Evolutionary conservation across 2,888 invertebrate species (phyloP), one percentile per base, ranked within the genome.

Genomic region (Mellilla xanthometata): DNA sequence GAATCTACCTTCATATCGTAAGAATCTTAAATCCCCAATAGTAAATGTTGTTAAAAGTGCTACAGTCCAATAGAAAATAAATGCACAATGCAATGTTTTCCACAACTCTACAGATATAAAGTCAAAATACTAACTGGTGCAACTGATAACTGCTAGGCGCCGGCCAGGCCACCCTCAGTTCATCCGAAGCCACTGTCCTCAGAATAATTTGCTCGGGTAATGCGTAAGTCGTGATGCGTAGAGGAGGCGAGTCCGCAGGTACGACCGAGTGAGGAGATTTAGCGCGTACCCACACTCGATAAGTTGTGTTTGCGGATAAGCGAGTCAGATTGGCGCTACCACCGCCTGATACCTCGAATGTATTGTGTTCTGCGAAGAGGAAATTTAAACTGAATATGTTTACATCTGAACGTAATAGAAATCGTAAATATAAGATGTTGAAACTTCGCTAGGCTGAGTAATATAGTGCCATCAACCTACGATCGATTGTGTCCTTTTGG

Each of bases 221-320:
- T 0, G 94, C 92, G 70, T 92, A 95, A 9, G 96, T 97, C 34
- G 88, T 90, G 11, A 95, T 90, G 5, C 85, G 78, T 4, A 94
- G 82, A 10, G 84, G 83, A 1, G 87, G 77, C 52, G 94, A 95
- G 61, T 93, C 92, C 1, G 92, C 94, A 39, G 66, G 58, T 13
- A 92, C 91, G 1, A 91, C 86, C 44, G 91, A 93, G 60, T 93
- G 92, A 36, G 91, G 91, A 1, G 95, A 94, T 60, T 93, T 94
- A 1, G 95, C 95, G 29, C 94, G 90, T 24, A 96, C 93, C 92
- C 94, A 95, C 27, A 96, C 92, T 3, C 85, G 83, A 72, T 95
- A 97, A 3, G 90, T 91, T 35, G 93, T 94, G 57, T 92, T 93
- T 0, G 94, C 94, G 1, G 92, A 78, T 9, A 96, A 76, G 1